phyloP scores from a whole-genome alignment of 2,113 vertebrate species.

The Sinocyclocheilus anshuiensis region DNA sequence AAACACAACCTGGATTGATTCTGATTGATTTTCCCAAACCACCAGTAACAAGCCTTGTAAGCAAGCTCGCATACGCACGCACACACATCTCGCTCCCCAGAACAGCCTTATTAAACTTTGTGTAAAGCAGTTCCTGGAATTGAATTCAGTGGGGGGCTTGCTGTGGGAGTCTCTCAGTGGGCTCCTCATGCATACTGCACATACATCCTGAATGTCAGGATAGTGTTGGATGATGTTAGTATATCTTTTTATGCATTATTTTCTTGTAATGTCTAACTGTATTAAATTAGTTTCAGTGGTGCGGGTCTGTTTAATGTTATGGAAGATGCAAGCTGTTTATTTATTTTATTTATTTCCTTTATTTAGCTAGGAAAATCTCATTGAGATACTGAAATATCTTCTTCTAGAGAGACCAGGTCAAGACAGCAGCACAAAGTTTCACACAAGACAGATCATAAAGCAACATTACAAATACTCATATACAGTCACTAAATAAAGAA shows the following conservation, averaged over 20 bases:
- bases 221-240: background rate
- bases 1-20: conserved; percentile 48
- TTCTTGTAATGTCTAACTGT: background rate
- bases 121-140: conserved; percentile 25
- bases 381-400: no score
- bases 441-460: no score
- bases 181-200: background rate
- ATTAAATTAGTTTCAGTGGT: background rate
- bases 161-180: conserved; percentile 2
- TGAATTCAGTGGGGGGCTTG: conserved; percentile 17
- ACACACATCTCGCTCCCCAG: background rate
- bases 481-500: no score
- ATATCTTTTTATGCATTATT: background rate
- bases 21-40: conserved; percentile 71
- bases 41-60: conserved; percentile 46
- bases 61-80: background rate
- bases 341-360: no score
- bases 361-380: no score
- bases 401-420: no score
- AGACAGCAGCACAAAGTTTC: no score
- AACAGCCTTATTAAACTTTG: conserved; percentile 29
- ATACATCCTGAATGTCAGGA: background rate
- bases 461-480: no score
- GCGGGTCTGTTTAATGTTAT: background rate
- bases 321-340: background rate